Conservation (phyloP, 2,797 vertebrate species). For the Gorsachius magnificus region DNA sequence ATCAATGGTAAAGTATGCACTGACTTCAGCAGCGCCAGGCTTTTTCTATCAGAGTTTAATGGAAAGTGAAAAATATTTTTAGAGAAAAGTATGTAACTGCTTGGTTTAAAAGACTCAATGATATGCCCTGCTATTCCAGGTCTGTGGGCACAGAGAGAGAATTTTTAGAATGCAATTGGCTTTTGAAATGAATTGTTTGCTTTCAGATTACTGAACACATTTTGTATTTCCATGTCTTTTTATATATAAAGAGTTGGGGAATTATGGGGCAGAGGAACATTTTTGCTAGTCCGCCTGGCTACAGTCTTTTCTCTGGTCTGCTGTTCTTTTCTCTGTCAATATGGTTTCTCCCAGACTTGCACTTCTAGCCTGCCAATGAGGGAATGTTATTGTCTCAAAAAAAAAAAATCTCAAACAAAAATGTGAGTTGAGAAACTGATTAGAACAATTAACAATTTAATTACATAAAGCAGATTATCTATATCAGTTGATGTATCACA, state of each 20-base stretch:
- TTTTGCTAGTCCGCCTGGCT: not conserved
- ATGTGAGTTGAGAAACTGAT: not conserved
- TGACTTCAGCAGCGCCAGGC: not conserved
- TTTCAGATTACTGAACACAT: not conserved
- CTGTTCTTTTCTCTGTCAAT: not conserved
- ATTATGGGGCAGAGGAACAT: not conserved
- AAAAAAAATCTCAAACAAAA: not conserved
- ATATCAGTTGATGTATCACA: not conserved
- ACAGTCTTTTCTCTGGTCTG: not conserved
- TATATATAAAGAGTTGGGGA: not conserved
- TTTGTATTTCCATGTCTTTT: not conserved
- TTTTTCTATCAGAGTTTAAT: not conserved
- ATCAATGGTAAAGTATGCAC: not conserved
- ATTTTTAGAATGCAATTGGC: not conserved
- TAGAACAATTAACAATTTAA: conserved; percentile 29
- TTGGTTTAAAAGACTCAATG: not conserved
- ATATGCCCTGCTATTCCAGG: not conserved
- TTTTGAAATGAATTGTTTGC: not conserved
- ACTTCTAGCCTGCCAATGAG: not conserved
- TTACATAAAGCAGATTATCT: not conserved
- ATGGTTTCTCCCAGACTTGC: not conserved
- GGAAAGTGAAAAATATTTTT: not conserved
- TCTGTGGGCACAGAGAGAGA: not conserved
- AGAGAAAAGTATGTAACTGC: not conserved
- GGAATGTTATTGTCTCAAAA: not conserved